phyloP scores from a whole-genome alignment of 35 echinoderm and acorn worm species.

The Heliocidaris tuberculata region DNA sequence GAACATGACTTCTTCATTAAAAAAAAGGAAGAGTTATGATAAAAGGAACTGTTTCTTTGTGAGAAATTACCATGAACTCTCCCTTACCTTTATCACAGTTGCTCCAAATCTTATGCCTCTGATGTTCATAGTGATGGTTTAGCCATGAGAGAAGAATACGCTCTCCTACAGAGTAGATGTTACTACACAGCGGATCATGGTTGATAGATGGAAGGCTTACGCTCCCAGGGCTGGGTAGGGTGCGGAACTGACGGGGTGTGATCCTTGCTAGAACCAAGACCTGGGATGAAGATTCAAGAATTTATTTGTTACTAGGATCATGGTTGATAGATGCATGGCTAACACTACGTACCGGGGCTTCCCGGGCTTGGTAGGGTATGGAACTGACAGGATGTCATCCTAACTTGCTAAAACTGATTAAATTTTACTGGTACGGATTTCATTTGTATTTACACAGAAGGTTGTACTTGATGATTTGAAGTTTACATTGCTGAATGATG shows the following conservation, averaged over 20 bases:
- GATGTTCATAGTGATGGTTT: constrained; percentile 95
- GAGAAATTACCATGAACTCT: neutral
- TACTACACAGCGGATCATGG: constrained; percentile 90
- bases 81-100: constrained; percentile 91
- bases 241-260: constrained; percentile 76
- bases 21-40: neutral
- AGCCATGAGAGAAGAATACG: constrained; percentile 94
- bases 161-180: constrained; percentile 89
- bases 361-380: no score
- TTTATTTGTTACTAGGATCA: neutral
- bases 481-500: no score
- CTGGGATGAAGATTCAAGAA: constrained; percentile 39
- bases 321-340: no score
- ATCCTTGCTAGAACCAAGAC: constrained; percentile 76
- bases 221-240: constrained; percentile 60
- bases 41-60: neutral
- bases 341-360: no score
- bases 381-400: no score
- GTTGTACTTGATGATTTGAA: no score
- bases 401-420: no score
- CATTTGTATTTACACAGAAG: no score
- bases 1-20: neutral
- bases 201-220: constrained; percentile 76
- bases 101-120: constrained; percentile 84
- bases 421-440: no score